These are phyloP conservation scores for Pangasius krempfi DNA, from an alignment of 2,797 vertebrate genomes.

Conservation along the genomic window DNA sequence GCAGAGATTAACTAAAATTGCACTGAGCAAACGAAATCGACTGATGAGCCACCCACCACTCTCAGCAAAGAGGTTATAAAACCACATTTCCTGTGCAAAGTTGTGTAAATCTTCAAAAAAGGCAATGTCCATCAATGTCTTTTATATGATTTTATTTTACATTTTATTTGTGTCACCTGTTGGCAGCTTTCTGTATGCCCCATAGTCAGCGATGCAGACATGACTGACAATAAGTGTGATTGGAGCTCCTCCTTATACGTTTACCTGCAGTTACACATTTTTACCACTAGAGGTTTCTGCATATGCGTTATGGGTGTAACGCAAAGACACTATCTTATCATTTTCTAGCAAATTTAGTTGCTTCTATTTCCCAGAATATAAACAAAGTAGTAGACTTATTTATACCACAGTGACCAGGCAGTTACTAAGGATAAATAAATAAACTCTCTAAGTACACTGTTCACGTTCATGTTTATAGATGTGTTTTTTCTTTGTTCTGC, in stretches of 20 bases:
- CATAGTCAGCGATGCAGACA: neutral
- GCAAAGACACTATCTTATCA: neutral
- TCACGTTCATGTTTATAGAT: neutral
- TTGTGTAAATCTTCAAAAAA: neutral
- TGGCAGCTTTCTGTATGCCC: neutral
- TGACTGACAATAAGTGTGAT: neutral
- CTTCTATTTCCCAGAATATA: neutral
- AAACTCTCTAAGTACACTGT: neutral
- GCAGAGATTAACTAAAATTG: constrained; percentile 27
- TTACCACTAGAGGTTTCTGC: neutral
- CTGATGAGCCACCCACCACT: constrained; percentile 1
- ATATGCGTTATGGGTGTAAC: neutral
- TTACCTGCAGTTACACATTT: neutral
- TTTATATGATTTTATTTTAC: neutral
- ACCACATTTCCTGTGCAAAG: neutral
- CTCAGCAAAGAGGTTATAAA: neutral
- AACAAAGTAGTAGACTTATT: neutral
- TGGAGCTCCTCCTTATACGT: neutral
- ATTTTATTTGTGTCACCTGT: neutral
- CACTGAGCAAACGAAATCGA: constrained; percentile 8
- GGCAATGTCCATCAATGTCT: neutral
- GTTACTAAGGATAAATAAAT: neutral
- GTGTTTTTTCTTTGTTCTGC: neutral
- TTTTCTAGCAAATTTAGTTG: neutral
- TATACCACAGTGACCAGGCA: neutral